Evolutionary conservation across 2,797 vertebrate species (phyloP).

Genomic region (Ateles fusciceps): DNA sequence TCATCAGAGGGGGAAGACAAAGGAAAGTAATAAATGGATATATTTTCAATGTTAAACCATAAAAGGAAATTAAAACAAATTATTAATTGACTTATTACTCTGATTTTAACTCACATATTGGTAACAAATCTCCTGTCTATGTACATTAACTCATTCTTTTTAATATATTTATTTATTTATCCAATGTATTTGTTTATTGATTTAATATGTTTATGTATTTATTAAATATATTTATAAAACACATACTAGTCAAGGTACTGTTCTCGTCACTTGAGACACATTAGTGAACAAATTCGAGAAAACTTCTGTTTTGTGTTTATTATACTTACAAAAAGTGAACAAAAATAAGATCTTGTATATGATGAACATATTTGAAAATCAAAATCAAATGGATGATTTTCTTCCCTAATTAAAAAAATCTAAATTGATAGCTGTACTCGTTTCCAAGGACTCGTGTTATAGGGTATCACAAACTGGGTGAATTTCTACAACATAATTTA

Average conservation of each 20-base stretch:
- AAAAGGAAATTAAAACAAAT: background rate
- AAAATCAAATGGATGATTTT: background rate
- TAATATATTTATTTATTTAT: background rate
- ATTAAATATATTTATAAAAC: background rate
- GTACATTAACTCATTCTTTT: background rate
- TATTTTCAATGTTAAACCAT: background rate
- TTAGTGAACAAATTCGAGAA: background rate
- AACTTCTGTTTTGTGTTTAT: background rate
- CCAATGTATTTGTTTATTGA: background rate
- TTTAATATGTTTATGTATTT: background rate
- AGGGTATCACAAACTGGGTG: background rate
- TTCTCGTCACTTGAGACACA: background rate
- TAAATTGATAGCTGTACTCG: accelerated
- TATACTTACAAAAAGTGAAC: background rate
- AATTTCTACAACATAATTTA: background rate
- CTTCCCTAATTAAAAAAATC: background rate
- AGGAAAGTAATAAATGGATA: background rate
- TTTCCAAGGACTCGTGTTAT: background rate
- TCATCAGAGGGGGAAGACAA: background rate
- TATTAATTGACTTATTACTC: background rate
- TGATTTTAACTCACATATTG: background rate
- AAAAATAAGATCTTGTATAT: background rate
- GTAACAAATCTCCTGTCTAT: background rate
- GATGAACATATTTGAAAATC: background rate
- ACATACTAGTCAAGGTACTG: background rate